A percentile compares a stretch with the other conserved stretches of the same genome.
Evolutionary conservation across 2,888 invertebrate species (phyloP).

Genomic region (Dynastes tityus): DNA sequence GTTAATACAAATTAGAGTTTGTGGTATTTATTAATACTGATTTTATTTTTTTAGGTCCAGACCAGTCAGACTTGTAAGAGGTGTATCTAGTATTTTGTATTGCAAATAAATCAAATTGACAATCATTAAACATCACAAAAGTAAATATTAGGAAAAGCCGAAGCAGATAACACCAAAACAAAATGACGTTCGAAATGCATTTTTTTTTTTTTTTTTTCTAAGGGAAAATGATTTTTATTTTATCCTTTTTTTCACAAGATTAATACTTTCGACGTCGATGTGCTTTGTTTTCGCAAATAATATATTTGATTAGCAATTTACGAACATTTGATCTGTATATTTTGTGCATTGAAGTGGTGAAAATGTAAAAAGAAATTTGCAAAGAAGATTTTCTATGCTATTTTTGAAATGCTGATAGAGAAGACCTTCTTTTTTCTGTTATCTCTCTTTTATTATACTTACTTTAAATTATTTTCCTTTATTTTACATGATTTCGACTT

Average conservation of each 20-base stretch:
- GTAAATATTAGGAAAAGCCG: conserved; percentile 21
- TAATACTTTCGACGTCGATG: conserved; percentile 28
- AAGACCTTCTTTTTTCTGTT: not conserved
- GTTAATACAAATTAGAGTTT: not conserved
- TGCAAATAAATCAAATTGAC: conserved; percentile 30
- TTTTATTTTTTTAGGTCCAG: conserved; percentile 73
- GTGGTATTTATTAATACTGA: not conserved
- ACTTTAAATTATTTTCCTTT: conserved; percentile 4
- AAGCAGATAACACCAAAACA: conserved; percentile 25
- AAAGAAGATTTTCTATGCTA: not conserved
- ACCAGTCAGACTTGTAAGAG: conserved; percentile 75
- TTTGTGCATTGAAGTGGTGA: conserved; percentile 38
- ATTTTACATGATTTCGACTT: not conserved
- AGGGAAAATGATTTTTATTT: conserved; percentile 2
- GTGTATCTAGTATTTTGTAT: conserved; percentile 48
- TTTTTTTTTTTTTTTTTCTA: not conserved
- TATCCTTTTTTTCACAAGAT: conserved; percentile 6
- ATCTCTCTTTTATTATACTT: conserved; percentile 1
- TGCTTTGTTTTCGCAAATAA: conserved; percentile 35
- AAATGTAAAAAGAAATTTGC: not conserved
- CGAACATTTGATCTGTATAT: conserved; percentile 38
- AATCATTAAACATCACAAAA: conserved; percentile 35
- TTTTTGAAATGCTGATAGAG: not conserved
- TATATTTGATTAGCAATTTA: conserved; percentile 31
- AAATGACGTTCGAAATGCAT: conserved; percentile 30